Evolutionary conservation across 2,888 invertebrate genomes (phyloP).

Genomic region (Drosophila fulvimacula): DNA sequence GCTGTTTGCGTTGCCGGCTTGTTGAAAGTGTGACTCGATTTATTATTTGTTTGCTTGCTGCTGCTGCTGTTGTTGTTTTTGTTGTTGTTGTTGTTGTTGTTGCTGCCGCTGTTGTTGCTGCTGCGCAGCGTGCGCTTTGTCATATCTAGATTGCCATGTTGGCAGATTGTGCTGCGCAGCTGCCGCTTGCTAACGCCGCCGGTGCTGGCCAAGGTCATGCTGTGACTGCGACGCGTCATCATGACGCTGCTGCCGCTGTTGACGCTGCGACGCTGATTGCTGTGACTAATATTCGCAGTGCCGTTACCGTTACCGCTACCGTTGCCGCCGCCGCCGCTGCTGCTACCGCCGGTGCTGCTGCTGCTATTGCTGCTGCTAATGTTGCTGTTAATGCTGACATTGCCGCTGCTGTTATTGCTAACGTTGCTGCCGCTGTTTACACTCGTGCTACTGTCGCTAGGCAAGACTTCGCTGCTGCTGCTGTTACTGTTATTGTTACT

Average conservation of each 20-base stretch:
- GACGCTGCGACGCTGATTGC: constrained; percentile 15
- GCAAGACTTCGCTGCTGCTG: constrained; percentile 6
- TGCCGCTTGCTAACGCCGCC: constrained; percentile 76
- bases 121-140: constrained; percentile 81
- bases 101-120: constrained; percentile 11
- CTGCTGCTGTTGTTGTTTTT: constrained; percentile 4
- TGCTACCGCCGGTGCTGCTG: constrained; percentile 5
- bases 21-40: too few species aligned
- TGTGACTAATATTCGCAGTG: background rate
- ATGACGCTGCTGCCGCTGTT: constrained; percentile 32
- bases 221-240: constrained; percentile 59
- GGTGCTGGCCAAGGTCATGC: constrained; percentile 22
- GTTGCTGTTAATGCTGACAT: background rate
- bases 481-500: background rate
- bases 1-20: too few species aligned
- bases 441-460: constrained; percentile 15
- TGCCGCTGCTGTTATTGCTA: background rate
- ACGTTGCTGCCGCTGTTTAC: too few species aligned
- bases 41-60: too few species aligned
- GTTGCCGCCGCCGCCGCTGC: constrained; percentile 1
- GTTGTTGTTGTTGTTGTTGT: constrained; percentile 18
- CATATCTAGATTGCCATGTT: constrained; percentile 64
- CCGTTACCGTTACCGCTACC: constrained; percentile 1
- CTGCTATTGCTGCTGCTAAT: background rate
- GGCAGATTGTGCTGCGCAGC: constrained; percentile 78